Evolutionary conservation across 2,888 invertebrate species (phyloP), one percentile per base, ranked within the genome.

Genomic region (Caenorhabditis zanzibari): DNA sequence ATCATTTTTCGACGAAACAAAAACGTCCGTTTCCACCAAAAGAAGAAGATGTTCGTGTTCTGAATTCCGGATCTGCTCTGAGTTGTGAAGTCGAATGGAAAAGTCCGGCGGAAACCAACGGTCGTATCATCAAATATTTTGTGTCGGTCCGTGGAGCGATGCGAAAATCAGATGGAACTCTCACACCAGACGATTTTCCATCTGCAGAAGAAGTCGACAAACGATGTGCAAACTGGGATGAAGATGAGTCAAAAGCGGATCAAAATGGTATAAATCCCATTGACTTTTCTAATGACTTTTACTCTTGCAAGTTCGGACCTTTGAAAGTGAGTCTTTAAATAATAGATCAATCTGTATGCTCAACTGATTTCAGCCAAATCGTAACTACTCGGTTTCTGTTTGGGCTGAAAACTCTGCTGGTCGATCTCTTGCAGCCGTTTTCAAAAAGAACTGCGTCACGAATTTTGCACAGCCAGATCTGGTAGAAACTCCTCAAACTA

Each of bases 341-440:
- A 22, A 28, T 16, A 58, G 19, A n/a, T 35, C 14, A 58, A 9
- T 41, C 1, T 75, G 5, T 47, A 2, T n/a, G n/a, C n/a, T n/a
- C n/a, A n/a, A n/a, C n/a, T 19, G 16, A 6, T 85, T 87, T 61
- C 84, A 91, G 90, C 92, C 92, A n/a, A 92, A 92, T 82, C 88
- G 92, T 9, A 92, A 92, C 80, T 92, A 92, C 69, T 77, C 90
- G 14, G 92, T 91, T 19, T 88, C 88, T 2, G 86, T 92, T 14
- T 92, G 92, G 92, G 92, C 91, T 16, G 90, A 91, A 73, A 92
- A 91, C 71, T 85, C 74, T 1, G 92, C 91, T 1, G 92, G 92
- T 7, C 54, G 82, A 61, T 89, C 89, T 16, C 75, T 61, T 35
- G 81, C 90, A 24, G 85, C 86, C 7, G 52, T 84, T 16, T 90